Evolutionary conservation across 2,888 invertebrate species (phyloP), one percentile per base, ranked within the genome.

Genomic region (Coremacera marginata): DNA sequence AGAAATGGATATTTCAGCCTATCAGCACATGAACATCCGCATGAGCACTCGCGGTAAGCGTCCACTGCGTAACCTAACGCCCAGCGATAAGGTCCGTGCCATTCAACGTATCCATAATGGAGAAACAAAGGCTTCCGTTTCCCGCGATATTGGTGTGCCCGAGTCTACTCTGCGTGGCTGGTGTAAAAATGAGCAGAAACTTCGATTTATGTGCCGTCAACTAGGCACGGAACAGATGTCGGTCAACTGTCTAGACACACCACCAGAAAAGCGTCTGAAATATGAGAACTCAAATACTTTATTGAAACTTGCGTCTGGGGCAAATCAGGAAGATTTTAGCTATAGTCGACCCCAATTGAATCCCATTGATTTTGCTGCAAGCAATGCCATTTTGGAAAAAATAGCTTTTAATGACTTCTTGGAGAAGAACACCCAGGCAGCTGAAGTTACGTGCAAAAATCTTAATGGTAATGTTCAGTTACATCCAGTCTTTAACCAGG

Each of bases 111-210:
- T 96, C 63, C 94, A 94, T 90, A 94, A 94, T 85, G 95, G 95
- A 68, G 95, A 95, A 89, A 94, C 94, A 77, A 95, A 95, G 86
- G 95, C 95, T 5, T 94, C 95, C 0, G 95, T 95, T 0, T 95
- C 95, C 2, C 91, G 95, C 8, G 94, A 95, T 87, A 95, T 95
- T 85, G 95, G 95, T 65, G 95, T 95, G 27, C 95, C 95, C 0
- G 95, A 96, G 87, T 95, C 95, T 16, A 96, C 95, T 25, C 90
- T 96, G 9, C 91, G 95, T 4, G 95, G 95, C 77, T 96, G 95
- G 95, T 95, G 95, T 90, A 96, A 95, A 89, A 94, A 95, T 85
- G 95, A 95, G 86, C 93, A 94, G 84, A 95, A 95, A 88, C 88
- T 93, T 1, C 88, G 93, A 82, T 92, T 93, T 87, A 92, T 93